Evolutionary conservation across 2,888 invertebrate genomes (phyloP), one percentile per base, ranked within the genome.

Genomic region (Hydriomena furcata): DNA sequence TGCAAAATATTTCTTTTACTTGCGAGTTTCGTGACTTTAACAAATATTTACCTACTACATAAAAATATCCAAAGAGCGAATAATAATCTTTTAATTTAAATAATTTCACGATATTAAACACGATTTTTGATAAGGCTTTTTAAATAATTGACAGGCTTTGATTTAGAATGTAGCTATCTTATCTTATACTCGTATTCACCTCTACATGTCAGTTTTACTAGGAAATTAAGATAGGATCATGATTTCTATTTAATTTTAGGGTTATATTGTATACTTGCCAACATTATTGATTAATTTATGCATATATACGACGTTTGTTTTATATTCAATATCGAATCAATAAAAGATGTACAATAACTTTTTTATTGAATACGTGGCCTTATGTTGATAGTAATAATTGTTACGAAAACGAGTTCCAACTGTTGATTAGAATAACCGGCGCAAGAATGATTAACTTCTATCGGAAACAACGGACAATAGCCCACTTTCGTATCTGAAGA

Each of bases 391-490:
- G 37, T 30, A 32, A 38, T 37, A 20, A 38, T 44, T 47, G 21
- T 35, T 40, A 55, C 32, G 24, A 52, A 53, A 43, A 20, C 28
- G 41, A 60, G 54, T 57, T 60, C 60, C 55, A 56, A 46, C 35
- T 41, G 49, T 54, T 53, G 61, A 59, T 69, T 63, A 64, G 63
- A 66, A 55, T 55, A 64, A 47, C 54, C 58, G 60, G 65, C 63
- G 63, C 64, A 56, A 68, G 64, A 65, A 76, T 74, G 73, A 73
- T 72, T 68, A 73, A 73, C 70, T 70, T 65, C 73, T 74, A 75
- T 73, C 65, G 72, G 68, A 79, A 79, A 79, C 76, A 75, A 77
- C 74, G 69, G 68, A 78, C 79, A 80, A 80, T 76, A 75, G 71
- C 63, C 68, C 66, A 77, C 79, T 77, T 76, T 78, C 69, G 66